Conservation (phyloP, 2,113 vertebrate genomes). For the Conger conger region DNA sequence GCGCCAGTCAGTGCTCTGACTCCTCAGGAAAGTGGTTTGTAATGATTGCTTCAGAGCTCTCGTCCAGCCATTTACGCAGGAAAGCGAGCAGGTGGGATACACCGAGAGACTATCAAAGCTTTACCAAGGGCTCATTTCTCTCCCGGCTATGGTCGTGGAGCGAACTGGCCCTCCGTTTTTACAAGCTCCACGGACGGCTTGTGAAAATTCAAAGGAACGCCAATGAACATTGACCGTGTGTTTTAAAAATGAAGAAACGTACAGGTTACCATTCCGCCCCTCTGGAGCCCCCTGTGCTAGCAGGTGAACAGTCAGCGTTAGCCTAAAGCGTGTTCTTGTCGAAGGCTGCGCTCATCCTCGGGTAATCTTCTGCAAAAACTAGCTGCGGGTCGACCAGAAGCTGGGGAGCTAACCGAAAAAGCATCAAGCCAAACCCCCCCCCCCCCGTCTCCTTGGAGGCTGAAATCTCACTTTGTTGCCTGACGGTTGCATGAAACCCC, state of each 20-base stretch:
- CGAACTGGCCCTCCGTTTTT: conserved; percentile 48
- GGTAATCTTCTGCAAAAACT: conserved; percentile 64
- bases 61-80: not conserved
- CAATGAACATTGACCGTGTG: conserved; percentile 56
- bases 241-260: conserved; percentile 39
- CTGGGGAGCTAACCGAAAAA: not conserved
- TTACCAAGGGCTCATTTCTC: not conserved
- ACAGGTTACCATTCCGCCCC: not conserved
- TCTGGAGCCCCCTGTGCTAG: not conserved
- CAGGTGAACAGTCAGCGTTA: not conserved
- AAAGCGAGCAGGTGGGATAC: not conserved
- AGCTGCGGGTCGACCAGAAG: conserved; percentile 40
- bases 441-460: conserved; percentile 51
- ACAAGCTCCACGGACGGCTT: conserved; percentile 54
- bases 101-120: not conserved
- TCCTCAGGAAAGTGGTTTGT: not conserved
- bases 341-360: conserved; percentile 62
- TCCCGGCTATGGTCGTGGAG: conserved; percentile 31
- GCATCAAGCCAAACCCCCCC: conserved; percentile 33
- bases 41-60: not conserved
- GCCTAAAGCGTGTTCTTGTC: conserved; percentile 61
- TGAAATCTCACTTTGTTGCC: conserved; percentile 67
- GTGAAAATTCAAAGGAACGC: conserved; percentile 63
- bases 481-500: conserved; percentile 51
- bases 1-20: not conserved